Evolutionary conservation across 2,888 invertebrate genomes (phyloP).

Genomic region (Dinocampus coccinellae): DNA sequence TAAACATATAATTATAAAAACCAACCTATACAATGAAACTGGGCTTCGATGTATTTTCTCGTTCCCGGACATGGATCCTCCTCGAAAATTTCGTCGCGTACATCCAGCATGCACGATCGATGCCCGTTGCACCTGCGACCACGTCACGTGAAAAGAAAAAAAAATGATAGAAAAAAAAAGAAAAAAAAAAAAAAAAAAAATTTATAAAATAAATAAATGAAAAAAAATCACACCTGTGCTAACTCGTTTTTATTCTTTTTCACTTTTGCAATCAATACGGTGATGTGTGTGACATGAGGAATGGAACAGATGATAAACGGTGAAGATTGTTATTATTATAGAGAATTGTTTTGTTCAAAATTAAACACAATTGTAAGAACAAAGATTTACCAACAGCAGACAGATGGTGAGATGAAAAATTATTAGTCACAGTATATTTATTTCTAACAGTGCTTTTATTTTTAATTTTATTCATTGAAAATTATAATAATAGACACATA

Average conservation of each 20-base stretch:
- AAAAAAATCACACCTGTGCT: background rate
- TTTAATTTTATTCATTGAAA: background rate
- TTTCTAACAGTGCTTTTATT: background rate
- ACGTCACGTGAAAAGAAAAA: conserved; percentile 55
- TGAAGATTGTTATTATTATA: background rate
- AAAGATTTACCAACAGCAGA: background rate
- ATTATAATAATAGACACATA: background rate
- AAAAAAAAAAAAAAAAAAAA: conserved; percentile 18
- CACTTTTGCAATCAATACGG: background rate
- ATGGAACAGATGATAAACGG: background rate
- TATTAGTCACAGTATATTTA: conserved; percentile 1
- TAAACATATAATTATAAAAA: conserved; percentile 42
- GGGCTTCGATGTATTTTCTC: conserved; percentile 75
- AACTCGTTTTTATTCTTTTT: conserved; percentile 2
- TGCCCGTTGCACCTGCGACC: conserved; percentile 64
- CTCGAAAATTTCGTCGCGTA: conserved; percentile 69
- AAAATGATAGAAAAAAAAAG: conserved; percentile 28
- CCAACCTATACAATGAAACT: conserved; percentile 72
- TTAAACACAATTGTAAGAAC: background rate
- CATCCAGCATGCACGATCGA: conserved; percentile 62
- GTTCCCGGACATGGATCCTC: conserved; percentile 75
- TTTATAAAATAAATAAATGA: background rate
- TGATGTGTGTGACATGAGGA: background rate
- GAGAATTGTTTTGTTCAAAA: background rate
- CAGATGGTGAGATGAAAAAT: background rate